These are phyloP conservation scores for Buceros bicornis DNA, from an alignment of 2,797 vertebrate genomes.

Conservation along the genomic window DNA sequence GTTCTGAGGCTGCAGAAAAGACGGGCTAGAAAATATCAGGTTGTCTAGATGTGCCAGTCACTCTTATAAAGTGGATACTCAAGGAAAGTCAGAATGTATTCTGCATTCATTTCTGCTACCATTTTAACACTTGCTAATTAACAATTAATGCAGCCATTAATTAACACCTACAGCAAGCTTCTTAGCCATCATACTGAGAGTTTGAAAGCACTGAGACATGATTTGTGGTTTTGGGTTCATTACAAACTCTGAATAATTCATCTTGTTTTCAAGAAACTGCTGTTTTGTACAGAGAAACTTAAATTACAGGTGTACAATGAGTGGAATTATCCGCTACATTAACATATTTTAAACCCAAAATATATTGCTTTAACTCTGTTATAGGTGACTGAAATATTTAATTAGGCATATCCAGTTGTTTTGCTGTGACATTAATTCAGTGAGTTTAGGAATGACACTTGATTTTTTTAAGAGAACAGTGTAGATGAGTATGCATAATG, in stretches of 20 bases:
- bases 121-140: constrained; percentile 57
- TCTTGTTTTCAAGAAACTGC: constrained; percentile 57
- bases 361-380: background rate
- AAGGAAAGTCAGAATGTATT: background rate
- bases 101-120: constrained; percentile 4
- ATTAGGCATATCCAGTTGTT: background rate
- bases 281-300: background rate
- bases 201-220: constrained; percentile 37
- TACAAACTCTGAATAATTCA: constrained; percentile 51
- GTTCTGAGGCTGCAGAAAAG: background rate
- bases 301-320: background rate
- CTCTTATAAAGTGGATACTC: background rate
- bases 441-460: background rate
- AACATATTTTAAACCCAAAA: background rate
- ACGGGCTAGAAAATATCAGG: background rate
- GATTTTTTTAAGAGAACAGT: background rate
- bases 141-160: constrained; percentile 60
- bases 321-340: constrained; percentile 14
- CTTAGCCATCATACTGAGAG: constrained; percentile 19
- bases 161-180: constrained; percentile 51
- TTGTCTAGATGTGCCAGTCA: background rate
- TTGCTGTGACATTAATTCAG: background rate
- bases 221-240: constrained; percentile 44
- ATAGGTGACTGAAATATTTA: constrained; percentile 12
- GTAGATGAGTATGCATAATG: background rate